Percentiles rank a stretch among this genome's conserved stretches.
Conservation (phyloP, 2,888 invertebrate species). For the Boloria selene region DNA sequence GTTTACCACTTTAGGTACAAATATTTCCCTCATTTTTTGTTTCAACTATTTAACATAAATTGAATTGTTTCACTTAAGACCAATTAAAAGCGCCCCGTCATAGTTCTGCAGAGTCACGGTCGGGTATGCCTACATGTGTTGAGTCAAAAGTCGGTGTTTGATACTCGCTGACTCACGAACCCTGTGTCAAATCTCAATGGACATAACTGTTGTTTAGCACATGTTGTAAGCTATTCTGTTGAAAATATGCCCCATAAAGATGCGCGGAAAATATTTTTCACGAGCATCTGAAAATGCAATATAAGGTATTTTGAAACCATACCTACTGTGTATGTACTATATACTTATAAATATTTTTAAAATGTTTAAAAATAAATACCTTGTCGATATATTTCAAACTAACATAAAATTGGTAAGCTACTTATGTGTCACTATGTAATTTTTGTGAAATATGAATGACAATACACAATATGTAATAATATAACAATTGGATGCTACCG, state of each 20-base stretch:
- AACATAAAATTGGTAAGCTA: too few relatives aligned
- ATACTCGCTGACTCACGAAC: constrained; percentile 67
- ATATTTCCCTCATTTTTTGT: constrained; percentile 12
- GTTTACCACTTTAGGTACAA: neutral
- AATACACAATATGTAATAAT: too few relatives aligned
- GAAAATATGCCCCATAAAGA: constrained; percentile 4
- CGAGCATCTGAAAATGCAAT: too few relatives aligned
- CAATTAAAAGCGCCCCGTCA: constrained; percentile 74
- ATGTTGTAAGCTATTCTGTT: constrained; percentile 48
- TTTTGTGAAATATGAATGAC: too few relatives aligned
- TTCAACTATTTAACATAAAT: constrained; percentile 40
- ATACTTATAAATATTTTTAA: too few relatives aligned
- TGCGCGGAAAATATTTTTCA: neutral
- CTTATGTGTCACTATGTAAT: too few relatives aligned
- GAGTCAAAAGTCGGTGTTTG: constrained; percentile 51
- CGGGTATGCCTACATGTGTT: constrained; percentile 63
- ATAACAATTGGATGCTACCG: too few relatives aligned
- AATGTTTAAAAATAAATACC: too few relatives aligned
- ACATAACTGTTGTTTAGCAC: constrained; percentile 68
- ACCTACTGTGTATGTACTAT: too few relatives aligned
- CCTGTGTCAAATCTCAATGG: constrained; percentile 78
- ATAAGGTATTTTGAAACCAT: too few relatives aligned
- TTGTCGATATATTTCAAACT: too few relatives aligned
- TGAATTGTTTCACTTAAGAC: constrained; percentile 66
- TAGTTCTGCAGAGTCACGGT: constrained; percentile 65